Base-by-base conservation (phyloP, 2,888 invertebrate species). In the Galerucella nymphaeae region DNA sequence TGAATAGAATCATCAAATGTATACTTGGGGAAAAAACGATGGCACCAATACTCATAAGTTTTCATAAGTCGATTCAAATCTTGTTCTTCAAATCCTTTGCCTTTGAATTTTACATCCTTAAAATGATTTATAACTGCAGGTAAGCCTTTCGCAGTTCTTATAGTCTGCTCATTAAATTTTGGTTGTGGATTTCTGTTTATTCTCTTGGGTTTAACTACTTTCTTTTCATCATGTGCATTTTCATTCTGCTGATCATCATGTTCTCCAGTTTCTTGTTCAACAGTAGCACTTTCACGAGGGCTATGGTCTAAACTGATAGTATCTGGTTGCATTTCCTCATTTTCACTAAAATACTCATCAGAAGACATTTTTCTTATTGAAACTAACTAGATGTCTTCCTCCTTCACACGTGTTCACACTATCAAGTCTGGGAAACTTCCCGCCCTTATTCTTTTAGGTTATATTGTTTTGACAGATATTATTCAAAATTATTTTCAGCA, bases 31-130 rank as follows among this genome's bases (percentile, higher is more conserved):
- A 93, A 97, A 77, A 99, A 87, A 65, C 97, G 89, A 86, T 98
- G 97, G 0, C 93, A 94, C 98, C 98, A 99, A 83, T 98, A 96
- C 81, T 98, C 96, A 69, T 98, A 84, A 71, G 91, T 92, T 69
- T 93, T 92, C 88, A 99, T 89, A 0, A 98, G 88, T 74, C 91
- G 86, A 80, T 94, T 91, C 53, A 99, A 87, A 86, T 98, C 97
- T 66, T 92, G 89, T 78, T 91, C 92, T 86, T 98, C 98, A 83
- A 93, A 88, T 0, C 95, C 94, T 86, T 93, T 93, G 75, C 95
- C 95, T 85, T 91, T 90, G 80, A 94, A 95, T 84, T 94, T 93
- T 14, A 96, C 92, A 80, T 94, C 91, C 82, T 93, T 91, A 81
- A 95, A 97, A 82, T 94, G 90, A 4, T 92, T 90, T 72, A 93